Percentiles rank a stretch among this genome's conserved stretches.
phyloP scores from a whole-genome alignment of 1,140 invertebrate genomes.

The Arion vulgaris region DNA sequence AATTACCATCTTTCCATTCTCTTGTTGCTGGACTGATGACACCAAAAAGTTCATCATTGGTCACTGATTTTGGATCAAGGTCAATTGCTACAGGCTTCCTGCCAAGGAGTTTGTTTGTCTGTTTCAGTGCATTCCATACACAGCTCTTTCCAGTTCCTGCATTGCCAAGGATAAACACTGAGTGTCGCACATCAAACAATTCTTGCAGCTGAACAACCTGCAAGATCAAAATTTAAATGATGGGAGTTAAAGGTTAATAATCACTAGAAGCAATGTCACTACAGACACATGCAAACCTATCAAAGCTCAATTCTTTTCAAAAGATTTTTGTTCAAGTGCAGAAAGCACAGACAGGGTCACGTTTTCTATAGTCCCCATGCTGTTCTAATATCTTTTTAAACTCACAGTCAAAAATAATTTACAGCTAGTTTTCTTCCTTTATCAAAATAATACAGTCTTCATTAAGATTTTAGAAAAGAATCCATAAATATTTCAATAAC shows the following conservation, averaged over 20 bases:
- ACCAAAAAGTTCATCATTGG: conserved; percentile 97
- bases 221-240: background rate
- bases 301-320: too few species aligned
- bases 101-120: conserved; percentile 91
- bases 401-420: too few species aligned
- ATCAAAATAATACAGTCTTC: too few species aligned
- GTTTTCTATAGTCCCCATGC: too few species aligned
- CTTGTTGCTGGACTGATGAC: conserved; percentile 96
- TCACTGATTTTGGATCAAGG: conserved; percentile 96
- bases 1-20: conserved; percentile 95
- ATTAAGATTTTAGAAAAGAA: too few species aligned
- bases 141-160: conserved; percentile 96
- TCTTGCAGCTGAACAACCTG: conserved; percentile 95
- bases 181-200: conserved; percentile 94
- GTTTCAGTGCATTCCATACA: conserved; percentile 93
- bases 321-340: too few species aligned
- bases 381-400: too few species aligned
- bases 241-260: background rate
- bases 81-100: conserved; percentile 92
- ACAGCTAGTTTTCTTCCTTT: too few species aligned
- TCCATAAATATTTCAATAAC: too few species aligned
- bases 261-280: background rate
- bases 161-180: conserved; percentile 94
- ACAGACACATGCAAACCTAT: background rate
- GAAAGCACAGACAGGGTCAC: too few species aligned